A percentile compares a stretch with the other conserved stretches of the same genome.
Conservation (phyloP, 2,888 invertebrate species). For the Deilephila porcellus region DNA sequence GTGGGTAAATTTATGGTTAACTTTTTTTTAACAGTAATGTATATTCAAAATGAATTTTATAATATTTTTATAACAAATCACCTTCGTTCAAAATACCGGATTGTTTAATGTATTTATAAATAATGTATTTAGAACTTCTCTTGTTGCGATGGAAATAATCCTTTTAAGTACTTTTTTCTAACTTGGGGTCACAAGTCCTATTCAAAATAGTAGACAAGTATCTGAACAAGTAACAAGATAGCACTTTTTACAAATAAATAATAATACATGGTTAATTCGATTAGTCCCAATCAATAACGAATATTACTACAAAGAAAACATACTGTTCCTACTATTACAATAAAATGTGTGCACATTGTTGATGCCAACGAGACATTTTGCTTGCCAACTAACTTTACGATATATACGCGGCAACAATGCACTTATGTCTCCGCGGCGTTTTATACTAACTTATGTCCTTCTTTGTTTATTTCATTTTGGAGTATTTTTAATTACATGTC, state of each 20-base stretch:
- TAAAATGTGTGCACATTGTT: slow-evolving; percentile 51
- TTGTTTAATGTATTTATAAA: no score
- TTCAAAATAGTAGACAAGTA: not conserved
- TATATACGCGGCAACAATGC: slow-evolving; percentile 74
- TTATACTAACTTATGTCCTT: slow-evolving; percentile 11
- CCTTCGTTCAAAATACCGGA: no score
- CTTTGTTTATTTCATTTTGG: slow-evolving; percentile 5
- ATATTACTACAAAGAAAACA: slow-evolving; percentile 7
- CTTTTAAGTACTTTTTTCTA: no score
- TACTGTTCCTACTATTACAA: slow-evolving; percentile 26
- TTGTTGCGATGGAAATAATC: no score
- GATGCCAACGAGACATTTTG: slow-evolving; percentile 68
- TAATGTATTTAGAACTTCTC: no score
- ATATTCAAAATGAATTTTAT: no score
- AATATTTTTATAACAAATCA: no score
- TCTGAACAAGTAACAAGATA: not conserved
- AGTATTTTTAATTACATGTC: slow-evolving; percentile 3
- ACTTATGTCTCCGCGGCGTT: slow-evolving; percentile 52
- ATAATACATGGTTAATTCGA: not conserved
- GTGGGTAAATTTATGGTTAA: no score
- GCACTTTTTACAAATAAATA: not conserved
- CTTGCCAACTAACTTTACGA: slow-evolving; percentile 79
- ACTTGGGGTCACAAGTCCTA: not conserved
- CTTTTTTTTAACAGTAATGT: no score
- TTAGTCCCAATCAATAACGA: not conserved